Evolutionary conservation across 2,888 invertebrate genomes (phyloP), one percentile per base, ranked within the genome.

Genomic region (Polietes domitor): DNA sequence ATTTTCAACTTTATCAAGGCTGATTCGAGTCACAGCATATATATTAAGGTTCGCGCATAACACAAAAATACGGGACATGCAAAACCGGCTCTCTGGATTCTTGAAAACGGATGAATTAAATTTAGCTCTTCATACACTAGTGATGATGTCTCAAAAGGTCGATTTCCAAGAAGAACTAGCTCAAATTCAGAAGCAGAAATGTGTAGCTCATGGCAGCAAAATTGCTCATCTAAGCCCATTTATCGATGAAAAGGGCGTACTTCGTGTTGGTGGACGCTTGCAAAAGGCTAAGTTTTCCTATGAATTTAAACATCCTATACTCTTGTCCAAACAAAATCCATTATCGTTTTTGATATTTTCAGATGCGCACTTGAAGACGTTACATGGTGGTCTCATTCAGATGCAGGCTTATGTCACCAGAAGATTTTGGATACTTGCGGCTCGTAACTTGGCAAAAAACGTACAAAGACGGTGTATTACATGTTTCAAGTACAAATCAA

Each of bases 301-400:
- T 32, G 75, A 85, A 26, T 73, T 76, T 63, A 88, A 86, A 68
- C 86, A 87, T 82, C 87, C 87, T 0, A 85, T 88, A n/a, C 7
- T 79, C 4, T 17, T 79, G 0, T 26, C 43, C 3, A 79, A 74
- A 68, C 21, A 17, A 6, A 79, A 65, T 21, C 78, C 72, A 15
- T 10, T 79, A 6, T 53, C 73, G 7, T 26, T n/a, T 37, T 28
- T 73, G 10, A 32, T 79, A 15, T 43, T 79, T 65, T 0, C 41
- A 28, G 72, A 79, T 43, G 24, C 53, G 12, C 73, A 79, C 15
- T 2, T 37, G 24, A 65, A 73, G 17, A 63, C 63, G 0, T 24
- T 78, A 37, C 72, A 78, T 41, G 73, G 73, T 21, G 78, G 72
- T n/a, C 2, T 79, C 7, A 79, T 65, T 1, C 53, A 53, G 37